Base-by-base conservation (phyloP, 2,888 invertebrate genomes). In the Hypena proboscidalis region DNA sequence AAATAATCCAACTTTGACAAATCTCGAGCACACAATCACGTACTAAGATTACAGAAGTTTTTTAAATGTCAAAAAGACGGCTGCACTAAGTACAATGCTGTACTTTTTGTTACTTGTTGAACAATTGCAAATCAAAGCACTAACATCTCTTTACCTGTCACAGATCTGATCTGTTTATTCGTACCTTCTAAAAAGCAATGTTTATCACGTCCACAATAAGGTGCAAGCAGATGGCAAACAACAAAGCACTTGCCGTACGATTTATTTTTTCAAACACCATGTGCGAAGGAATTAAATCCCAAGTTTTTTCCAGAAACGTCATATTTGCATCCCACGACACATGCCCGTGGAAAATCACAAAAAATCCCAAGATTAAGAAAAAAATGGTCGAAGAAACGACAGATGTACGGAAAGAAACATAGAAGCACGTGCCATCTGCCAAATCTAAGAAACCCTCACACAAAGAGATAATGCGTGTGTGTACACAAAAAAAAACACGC, bases 391-490 rank as follows among this genome's bases (percentile, higher is more conserved):
- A 74, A 83, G 83, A 66, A 78, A 63, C 86, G 90, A 83, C 90
- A 90, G 90, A 88, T 90, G 90, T 78, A 84, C 78, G 72, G 68
- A 83, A 85, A 86, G 83, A 82, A 85, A 77, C 79, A 68, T 71
- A 66, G 68, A 47, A 83, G 90, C 90, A 88, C 90, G 90, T 90
- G 90, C 90, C 90, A 89, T 90, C 90, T 90, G 90, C 90, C 86
- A 90, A 90, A 90, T 88, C 88, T 84, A 79, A 86, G 86, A 74
- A 78, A 75, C 66, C 64, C 77, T 76, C 78, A 87, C 79, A 88
- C 83, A 82, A 58, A 62, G 68, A 60, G 73, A 77, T 74, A 75
- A 71, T 76, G 65, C 38, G 49, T 52, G 47, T 35, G 35, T 23
- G 43, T 13, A 58, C 67, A 67, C 74, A 73, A 79, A 83, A 85